Evolutionary conservation across 2,113 vertebrate genomes (phyloP).

Genomic region (Pelmatolapia mariae): DNA sequence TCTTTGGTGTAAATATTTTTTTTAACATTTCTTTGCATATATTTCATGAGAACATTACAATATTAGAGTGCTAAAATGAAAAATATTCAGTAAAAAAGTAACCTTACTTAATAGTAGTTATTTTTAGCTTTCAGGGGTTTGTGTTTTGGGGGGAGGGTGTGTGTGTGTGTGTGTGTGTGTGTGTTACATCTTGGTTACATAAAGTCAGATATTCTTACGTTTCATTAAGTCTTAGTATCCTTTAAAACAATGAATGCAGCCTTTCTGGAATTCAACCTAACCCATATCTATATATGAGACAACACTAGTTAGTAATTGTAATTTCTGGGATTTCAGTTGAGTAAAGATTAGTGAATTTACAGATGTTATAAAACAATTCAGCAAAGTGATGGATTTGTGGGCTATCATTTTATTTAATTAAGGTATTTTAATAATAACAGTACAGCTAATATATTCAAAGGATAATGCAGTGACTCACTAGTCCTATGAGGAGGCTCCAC

Average conservation of each 20-base stretch:
- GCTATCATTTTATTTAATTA: not conserved
- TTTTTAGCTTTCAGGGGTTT: not conserved
- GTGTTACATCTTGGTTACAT: not conserved
- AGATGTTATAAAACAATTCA: not conserved
- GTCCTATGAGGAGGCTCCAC: not conserved
- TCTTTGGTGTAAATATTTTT: not conserved
- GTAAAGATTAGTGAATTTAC: not conserved
- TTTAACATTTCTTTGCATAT: not conserved
- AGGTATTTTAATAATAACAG: not conserved
- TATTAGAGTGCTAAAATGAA: not conserved
- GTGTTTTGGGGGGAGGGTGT: not conserved
- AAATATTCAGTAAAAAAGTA: not conserved
- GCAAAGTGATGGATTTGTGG: fast-evolving
- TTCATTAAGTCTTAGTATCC: not conserved
- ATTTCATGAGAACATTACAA: too few species aligned
- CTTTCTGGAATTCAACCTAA: not conserved
- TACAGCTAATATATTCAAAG: not conserved
- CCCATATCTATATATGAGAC: not conserved
- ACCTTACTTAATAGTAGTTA: not conserved
- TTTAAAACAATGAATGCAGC: not conserved
- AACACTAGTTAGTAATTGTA: not conserved
- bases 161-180: not conserved
- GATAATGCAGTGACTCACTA: not conserved
- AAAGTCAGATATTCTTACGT: not conserved
- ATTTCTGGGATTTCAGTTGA: not conserved